phyloP scores from a whole-genome alignment of 2,113 vertebrate species.

The Microtus ochrogaster region DNA sequence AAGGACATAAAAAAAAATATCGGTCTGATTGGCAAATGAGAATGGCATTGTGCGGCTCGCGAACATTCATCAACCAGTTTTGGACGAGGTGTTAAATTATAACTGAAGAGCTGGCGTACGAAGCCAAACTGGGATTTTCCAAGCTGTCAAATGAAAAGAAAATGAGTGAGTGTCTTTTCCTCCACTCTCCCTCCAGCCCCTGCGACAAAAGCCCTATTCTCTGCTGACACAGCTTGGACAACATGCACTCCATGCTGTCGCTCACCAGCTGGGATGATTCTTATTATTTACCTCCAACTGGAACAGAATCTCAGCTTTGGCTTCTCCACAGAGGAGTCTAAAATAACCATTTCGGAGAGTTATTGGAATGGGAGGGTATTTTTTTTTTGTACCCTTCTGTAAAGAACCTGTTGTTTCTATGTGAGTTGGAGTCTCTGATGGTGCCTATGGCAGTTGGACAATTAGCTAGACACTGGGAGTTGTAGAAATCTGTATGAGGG shows the following conservation, averaged over 20 bases:
- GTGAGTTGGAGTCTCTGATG: neutral
- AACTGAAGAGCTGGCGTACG: conserved; percentile 64
- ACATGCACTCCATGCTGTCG: neutral
- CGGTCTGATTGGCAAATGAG: conserved; percentile 70
- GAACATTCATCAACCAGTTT: conserved; percentile 56
- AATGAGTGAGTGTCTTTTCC: conserved; percentile 71
- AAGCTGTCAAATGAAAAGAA: conserved; percentile 74
- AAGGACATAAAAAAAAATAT: conserved; percentile 76
- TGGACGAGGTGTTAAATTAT: conserved; percentile 76
- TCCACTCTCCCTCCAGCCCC: neutral
- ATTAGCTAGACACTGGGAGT: neutral
- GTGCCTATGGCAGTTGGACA: neutral
- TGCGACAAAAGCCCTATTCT: neutral
- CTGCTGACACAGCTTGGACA: conserved; percentile 57
- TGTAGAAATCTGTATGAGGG: neutral
- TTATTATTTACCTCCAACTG: conserved; percentile 18
- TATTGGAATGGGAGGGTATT: neutral
- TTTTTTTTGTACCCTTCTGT: neutral
- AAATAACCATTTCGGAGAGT: neutral
- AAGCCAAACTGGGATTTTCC: conserved; percentile 75
- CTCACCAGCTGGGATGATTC: conserved; percentile 4
- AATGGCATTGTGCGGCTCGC: conserved; percentile 38
- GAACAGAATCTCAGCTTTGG: conserved; percentile 20
- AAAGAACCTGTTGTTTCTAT: neutral
- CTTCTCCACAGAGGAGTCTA: conserved; percentile 41